Percentiles rank a stretch among this genome's conserved stretches.
Evolutionary conservation across 1,140 invertebrate genomes (phyloP).

Genomic region (Helicoverpa zea): DNA sequence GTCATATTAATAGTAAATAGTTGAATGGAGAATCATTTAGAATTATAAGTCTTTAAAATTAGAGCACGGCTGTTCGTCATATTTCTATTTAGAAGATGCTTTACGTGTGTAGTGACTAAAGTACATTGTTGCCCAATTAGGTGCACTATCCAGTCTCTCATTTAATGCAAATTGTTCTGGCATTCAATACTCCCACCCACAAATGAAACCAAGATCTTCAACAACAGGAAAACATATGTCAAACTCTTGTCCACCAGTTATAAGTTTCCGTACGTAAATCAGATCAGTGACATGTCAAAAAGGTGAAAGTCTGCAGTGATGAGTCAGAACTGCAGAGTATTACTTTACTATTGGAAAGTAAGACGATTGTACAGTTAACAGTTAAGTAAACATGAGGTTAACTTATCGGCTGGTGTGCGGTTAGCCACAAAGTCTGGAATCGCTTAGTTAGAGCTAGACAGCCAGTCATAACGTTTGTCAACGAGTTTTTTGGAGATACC

Average conservation of each 20-base stretch:
- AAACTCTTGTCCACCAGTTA: constrained; percentile 7
- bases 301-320: constrained; percentile 54
- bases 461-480: constrained; percentile 9
- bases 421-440: constrained; percentile 5
- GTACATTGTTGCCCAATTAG: constrained; percentile 11
- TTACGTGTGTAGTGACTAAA: constrained; percentile 4
- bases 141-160: constrained; percentile 2
- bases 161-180: constrained; percentile 10
- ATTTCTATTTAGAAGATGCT: constrained; percentile 1
- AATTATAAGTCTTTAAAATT: background rate
- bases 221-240: constrained; percentile 41
- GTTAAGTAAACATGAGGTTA: constrained; percentile 53
- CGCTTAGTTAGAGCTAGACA: background rate
- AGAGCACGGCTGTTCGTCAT: constrained; percentile 6
- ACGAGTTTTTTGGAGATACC: constrained; percentile 2
- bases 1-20: constrained; percentile 17
- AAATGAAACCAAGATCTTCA: background rate
- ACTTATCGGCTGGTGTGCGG: constrained; percentile 37
- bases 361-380: constrained; percentile 55
- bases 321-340: constrained; percentile 51
- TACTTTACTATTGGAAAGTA: constrained; percentile 56
- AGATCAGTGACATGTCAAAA: constrained; percentile 55
- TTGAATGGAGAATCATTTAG: background rate
- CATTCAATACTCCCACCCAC: constrained; percentile 5
- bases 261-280: constrained; percentile 31